Evolutionary conservation across 1,140 invertebrate species (phyloP).

Genomic region (Drosophila navojoa): DNA sequence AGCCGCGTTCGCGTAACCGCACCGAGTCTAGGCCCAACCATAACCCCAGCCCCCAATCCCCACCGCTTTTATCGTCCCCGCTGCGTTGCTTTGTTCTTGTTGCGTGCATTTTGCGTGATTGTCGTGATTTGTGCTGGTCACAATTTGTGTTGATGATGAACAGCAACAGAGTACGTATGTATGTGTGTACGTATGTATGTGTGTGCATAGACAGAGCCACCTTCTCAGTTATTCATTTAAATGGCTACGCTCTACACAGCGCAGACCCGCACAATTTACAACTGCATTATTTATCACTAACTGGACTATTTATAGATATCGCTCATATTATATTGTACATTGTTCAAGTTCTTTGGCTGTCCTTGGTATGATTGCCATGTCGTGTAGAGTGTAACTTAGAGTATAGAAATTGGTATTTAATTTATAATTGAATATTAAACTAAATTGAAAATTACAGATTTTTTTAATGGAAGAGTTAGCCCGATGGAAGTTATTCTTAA

Average conservation of each 20-base stretch:
- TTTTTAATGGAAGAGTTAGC: too few relatives aligned
- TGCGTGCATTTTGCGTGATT: conserved; percentile 61
- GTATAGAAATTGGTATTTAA: too few relatives aligned
- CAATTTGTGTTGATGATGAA: conserved; percentile 38
- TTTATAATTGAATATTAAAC: too few relatives aligned
- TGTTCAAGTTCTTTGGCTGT: conserved; percentile 20
- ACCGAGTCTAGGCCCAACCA: not conserved
- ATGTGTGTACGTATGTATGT: too few relatives aligned
- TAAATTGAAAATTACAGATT: too few relatives aligned
- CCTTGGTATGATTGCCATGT: not conserved
- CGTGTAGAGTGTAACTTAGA: not conserved
- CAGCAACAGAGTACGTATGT: not conserved
- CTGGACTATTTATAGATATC: conserved; percentile 61
- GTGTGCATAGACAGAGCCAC: too few relatives aligned
- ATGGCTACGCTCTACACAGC: not conserved
- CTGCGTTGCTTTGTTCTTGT: conserved; percentile 11
- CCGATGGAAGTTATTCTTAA: too few relatives aligned
- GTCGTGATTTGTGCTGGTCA: conserved; percentile 49
- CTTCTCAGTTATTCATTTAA: not conserved
- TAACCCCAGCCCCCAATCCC: not conserved
- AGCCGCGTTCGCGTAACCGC: not conserved
- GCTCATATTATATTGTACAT: conserved; percentile 34
- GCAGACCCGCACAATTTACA: conserved; percentile 44
- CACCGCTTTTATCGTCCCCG: not conserved
- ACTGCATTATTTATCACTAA: conserved; percentile 69